Evolutionary conservation across 2,888 invertebrate species (phyloP).

Genomic region (Luperina testacea): DNA sequence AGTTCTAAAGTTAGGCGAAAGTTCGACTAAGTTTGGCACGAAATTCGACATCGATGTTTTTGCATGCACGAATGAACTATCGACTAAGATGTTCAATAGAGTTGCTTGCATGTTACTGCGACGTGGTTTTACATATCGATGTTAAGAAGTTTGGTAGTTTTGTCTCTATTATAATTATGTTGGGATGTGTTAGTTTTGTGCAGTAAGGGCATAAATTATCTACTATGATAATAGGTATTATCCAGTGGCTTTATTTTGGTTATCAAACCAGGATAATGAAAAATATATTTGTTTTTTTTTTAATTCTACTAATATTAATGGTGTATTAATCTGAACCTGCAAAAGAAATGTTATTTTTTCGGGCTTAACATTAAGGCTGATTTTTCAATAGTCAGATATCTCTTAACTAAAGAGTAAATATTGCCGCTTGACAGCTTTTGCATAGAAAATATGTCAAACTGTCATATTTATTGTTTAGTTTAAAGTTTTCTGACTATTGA

Average conservation of each 20-base stretch:
- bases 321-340: neutral
- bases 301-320: neutral
- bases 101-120: slow-evolving; percentile 20
- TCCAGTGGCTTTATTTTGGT: neutral
- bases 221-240: neutral
- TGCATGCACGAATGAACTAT: slow-evolving; percentile 53
- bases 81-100: slow-evolving; percentile 42
- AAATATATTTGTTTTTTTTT: too few relatives aligned
- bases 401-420: too few relatives aligned
- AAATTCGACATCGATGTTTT: slow-evolving; percentile 56
- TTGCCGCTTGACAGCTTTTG: too few relatives aligned
- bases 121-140: slow-evolving; percentile 45
- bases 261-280: neutral
- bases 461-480: too few relatives aligned
- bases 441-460: too few relatives aligned
- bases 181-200: neutral
- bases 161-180: neutral
- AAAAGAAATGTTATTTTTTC: too few relatives aligned
- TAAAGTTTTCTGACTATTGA: too few relatives aligned
- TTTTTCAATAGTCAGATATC: too few relatives aligned
- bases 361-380: too few relatives aligned
- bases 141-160: slow-evolving; percentile 14
- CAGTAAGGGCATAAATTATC: neutral
- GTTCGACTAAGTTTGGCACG: slow-evolving; percentile 68
- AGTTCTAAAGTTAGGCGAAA: slow-evolving; percentile 75